These are phyloP conservation scores for Tachysurus fulvidraco DNA, from an alignment of 2,113 vertebrate genomes.

Conservation along the genomic window DNA sequence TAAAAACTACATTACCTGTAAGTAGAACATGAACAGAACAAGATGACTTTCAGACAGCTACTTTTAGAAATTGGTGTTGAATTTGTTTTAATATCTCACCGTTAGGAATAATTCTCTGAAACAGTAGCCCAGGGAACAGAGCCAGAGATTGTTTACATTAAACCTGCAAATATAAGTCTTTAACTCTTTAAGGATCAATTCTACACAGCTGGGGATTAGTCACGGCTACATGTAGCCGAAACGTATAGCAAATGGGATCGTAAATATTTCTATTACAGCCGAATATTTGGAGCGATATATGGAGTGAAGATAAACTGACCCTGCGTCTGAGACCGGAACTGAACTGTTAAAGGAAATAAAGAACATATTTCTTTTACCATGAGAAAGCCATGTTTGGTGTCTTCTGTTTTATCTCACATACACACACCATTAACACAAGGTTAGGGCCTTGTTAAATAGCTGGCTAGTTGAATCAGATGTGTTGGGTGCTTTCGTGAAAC, in stretches of 20 bases:
- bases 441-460: neutral
- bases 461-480: neutral
- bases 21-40: neutral
- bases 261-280: constrained; percentile 6
- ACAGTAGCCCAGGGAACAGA: neutral
- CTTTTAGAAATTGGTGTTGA: neutral
- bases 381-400: neutral
- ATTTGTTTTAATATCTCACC: neutral
- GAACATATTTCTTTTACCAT: neutral
- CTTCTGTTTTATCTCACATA: neutral
- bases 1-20: neutral
- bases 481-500: neutral
- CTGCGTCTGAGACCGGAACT: neutral
- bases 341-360: neutral
- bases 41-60: neutral
- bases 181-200: neutral
- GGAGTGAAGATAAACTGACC: neutral
- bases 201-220: constrained; percentile 20
- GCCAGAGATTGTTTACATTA: constrained; percentile 10
- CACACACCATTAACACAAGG: too few species aligned
- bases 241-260: neutral
- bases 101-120: neutral
- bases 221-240: neutral
- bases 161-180: neutral
- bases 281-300: neutral